These are phyloP conservation scores for Branchipolynoe longqiensis DNA, from an alignment of 2,888 invertebrate species.

Conservation along the genomic window DNA sequence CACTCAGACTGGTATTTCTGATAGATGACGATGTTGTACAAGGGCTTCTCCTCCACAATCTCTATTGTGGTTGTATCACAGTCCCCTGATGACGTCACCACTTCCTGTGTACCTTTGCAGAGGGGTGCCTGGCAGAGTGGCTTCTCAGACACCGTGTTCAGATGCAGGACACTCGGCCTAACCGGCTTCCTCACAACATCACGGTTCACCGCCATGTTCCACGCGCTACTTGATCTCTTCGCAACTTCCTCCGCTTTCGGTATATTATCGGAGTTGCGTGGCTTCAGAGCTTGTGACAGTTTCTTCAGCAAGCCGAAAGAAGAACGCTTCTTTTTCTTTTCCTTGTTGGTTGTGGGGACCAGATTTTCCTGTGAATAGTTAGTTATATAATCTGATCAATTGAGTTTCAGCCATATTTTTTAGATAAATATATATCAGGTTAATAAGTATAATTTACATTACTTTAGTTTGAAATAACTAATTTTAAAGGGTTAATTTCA, in stretches of 20 bases:
- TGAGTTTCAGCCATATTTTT: too few species aligned
- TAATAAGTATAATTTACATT: too few species aligned
- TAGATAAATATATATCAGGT: too few species aligned
- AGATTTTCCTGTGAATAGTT: constrained; percentile 19
- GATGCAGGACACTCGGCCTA: neutral
- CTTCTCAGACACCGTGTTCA: neutral
- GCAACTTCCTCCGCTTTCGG: neutral
- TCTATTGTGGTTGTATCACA: neutral
- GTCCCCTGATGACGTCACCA: neutral
- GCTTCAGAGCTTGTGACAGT: constrained; percentile 9
- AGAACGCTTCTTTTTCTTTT: constrained; percentile 27
- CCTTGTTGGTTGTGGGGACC: constrained; percentile 1
- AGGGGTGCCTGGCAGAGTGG: neutral
- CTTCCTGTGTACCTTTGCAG: neutral
- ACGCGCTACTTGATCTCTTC: too few species aligned
- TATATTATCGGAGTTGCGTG: constrained; percentile 25
- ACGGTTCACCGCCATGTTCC: too few species aligned
- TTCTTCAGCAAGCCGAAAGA: constrained; percentile 43
- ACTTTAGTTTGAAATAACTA: too few species aligned
- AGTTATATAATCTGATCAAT: too few species aligned
- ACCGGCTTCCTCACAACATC: neutral
- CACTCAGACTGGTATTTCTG: constrained; percentile 49
- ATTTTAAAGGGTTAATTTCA: too few species aligned
- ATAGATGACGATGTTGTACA: constrained; percentile 47
- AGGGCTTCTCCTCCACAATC: constrained; percentile 28